Conservation (phyloP, 2,888 invertebrate species). For the Tachina fera region DNA sequence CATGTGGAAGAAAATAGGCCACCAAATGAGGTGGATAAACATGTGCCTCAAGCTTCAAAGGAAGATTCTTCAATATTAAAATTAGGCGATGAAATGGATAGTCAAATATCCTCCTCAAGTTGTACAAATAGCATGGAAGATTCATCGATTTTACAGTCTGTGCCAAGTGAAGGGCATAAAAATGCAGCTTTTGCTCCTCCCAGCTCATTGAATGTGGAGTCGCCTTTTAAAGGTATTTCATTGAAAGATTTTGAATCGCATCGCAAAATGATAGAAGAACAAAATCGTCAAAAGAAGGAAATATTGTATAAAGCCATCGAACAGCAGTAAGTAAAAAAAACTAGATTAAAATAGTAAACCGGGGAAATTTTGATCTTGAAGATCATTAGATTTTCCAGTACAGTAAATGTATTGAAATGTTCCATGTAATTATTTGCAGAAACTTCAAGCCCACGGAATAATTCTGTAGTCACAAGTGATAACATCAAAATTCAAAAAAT, state of each 20-base stretch:
- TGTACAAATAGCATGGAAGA: slow-evolving; percentile 72
- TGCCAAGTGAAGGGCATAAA: slow-evolving; percentile 19
- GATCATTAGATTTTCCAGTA: too few species aligned
- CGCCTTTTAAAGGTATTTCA: slow-evolving; percentile 84
- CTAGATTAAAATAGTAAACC: too few species aligned
- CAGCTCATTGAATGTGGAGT: slow-evolving; percentile 75
- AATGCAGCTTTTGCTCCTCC: slow-evolving; percentile 52
- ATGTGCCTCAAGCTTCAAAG: slow-evolving; percentile 33
- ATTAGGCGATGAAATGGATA: slow-evolving; percentile 64
- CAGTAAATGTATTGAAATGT: too few species aligned
- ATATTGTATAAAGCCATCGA: slow-evolving; percentile 89
- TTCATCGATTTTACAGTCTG: slow-evolving; percentile 75
- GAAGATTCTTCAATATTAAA: slow-evolving; percentile 78
- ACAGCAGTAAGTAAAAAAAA: slow-evolving; percentile 85
- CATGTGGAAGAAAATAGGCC: not conserved
- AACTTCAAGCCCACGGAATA: too few species aligned
- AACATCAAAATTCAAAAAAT: too few species aligned
- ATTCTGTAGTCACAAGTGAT: too few species aligned
- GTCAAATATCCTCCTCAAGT: slow-evolving; percentile 69
- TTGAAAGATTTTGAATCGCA: slow-evolving; percentile 88
- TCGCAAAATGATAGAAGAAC: slow-evolving; percentile 90
- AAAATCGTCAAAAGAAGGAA: slow-evolving; percentile 90
- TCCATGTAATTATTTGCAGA: too few species aligned
- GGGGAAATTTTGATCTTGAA: too few species aligned
- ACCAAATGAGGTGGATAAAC: slow-evolving; percentile 6